phyloP scores from a whole-genome alignment of 2,797 vertebrate genomes.

The Bradypodion ventrale region DNA sequence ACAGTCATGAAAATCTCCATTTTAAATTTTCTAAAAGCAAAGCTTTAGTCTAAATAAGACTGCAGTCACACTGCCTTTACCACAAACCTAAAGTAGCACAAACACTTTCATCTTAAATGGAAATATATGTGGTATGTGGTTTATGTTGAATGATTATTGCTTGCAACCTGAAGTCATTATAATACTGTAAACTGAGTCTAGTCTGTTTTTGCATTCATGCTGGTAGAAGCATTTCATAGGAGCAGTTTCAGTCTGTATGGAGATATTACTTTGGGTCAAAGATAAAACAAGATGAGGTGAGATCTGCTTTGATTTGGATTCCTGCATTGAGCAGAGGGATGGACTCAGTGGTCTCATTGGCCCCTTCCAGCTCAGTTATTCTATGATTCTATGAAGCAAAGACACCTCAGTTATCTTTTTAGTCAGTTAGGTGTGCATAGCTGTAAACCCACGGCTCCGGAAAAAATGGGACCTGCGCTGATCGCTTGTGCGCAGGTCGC shows the following conservation, averaged over 20 bases:
- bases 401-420: not conserved
- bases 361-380: no score
- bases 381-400: not conserved
- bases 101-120: not conserved
- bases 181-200: not conserved
- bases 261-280: not conserved
- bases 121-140: not conserved
- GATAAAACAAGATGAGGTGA: not conserved
- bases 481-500: no score
- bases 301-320: no score
- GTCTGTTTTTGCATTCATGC: not conserved
- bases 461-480: no score
- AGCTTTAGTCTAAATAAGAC: not conserved
- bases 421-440: not conserved
- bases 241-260: not conserved
- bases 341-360: no score
- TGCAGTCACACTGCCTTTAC: not conserved
- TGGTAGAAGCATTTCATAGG: not conserved
- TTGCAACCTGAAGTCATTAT: not conserved
- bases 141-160: conserved; percentile 7
- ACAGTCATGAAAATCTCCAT: not conserved
- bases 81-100: not conserved
- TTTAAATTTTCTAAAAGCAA: conserved; percentile 3
- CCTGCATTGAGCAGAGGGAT: no score
- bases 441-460: no score